phyloP scores from a whole-genome alignment of 2,797 vertebrate genomes.

The Brachyalestes nurse region DNA sequence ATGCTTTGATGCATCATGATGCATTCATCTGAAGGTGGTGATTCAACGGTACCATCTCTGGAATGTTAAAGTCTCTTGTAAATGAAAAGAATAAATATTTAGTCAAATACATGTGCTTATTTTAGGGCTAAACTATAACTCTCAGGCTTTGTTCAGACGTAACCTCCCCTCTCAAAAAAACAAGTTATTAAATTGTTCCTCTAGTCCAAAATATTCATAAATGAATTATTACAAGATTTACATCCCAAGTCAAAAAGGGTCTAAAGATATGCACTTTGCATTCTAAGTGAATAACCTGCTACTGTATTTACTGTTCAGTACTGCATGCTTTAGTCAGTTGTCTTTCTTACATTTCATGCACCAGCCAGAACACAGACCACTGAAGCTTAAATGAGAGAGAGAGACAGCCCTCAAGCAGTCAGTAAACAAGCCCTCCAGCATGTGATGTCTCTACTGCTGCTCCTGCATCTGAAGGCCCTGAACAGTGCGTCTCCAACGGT shows the following conservation, averaged over 20 bases:
- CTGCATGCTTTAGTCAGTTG: conserved; percentile 64
- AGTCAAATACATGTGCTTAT: too few relatives aligned
- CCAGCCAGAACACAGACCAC: conserved; percentile 72
- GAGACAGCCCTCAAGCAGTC: conserved; percentile 72
- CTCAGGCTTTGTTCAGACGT: too few relatives aligned
- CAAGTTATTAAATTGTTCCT: too few relatives aligned
- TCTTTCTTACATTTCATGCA: conserved; percentile 79
- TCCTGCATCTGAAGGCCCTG: conserved; percentile 73
- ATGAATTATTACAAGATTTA: too few relatives aligned
- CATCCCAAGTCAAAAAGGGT: not conserved
- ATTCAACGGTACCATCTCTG: too few relatives aligned
- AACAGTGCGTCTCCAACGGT: not conserved
- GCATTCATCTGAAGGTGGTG: too few relatives aligned
- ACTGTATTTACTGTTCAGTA: conserved; percentile 24
- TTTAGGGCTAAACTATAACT: too few relatives aligned
- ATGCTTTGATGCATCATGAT: too few relatives aligned
- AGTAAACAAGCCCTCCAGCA: conserved; percentile 76
- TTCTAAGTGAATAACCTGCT: conserved; percentile 23
- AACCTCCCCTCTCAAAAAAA: too few relatives aligned
- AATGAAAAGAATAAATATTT: too few relatives aligned
- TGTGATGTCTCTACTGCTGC: conserved; percentile 73
- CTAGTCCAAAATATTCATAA: too few relatives aligned
- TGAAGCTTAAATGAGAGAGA: conserved; percentile 80
- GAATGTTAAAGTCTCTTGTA: too few relatives aligned
- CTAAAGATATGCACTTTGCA: not conserved